Conservation (phyloP, 1,140 invertebrate species). For the Drosophila kurseongensis region DNA sequence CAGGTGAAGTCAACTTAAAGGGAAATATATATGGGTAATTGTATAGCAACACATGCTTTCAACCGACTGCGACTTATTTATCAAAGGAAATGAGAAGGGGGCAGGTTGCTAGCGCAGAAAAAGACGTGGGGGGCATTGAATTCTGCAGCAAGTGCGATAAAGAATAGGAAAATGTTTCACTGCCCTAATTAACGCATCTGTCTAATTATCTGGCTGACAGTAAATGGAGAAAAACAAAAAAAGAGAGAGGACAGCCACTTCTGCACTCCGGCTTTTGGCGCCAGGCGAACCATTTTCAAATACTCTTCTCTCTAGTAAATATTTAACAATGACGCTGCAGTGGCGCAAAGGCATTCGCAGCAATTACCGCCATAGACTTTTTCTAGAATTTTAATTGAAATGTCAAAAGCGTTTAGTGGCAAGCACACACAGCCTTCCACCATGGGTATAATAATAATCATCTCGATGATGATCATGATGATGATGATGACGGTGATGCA, state of each 20-base stretch:
- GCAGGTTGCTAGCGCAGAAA: neutral
- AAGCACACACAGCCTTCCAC: constrained; percentile 49
- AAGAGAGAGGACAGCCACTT: neutral
- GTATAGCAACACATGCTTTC: constrained; percentile 25
- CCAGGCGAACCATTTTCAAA: constrained; percentile 59
- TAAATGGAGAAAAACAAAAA: neutral
- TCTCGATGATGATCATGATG: constrained; percentile 7
- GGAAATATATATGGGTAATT: constrained; percentile 19
- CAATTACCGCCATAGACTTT: constrained; percentile 72
- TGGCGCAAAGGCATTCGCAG: constrained; percentile 37
- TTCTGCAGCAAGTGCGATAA: constrained; percentile 30
- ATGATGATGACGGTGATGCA: constrained; percentile 49
- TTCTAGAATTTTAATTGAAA: constrained; percentile 81
- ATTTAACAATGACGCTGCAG: constrained; percentile 63
- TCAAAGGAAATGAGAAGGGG: constrained; percentile 56
- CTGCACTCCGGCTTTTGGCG: constrained; percentile 33
- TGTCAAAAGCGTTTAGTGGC: constrained; percentile 82
- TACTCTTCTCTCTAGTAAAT: constrained; percentile 56
- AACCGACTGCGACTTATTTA: constrained; percentile 58
- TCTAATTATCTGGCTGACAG: constrained; percentile 71
- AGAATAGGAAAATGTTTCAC: constrained; percentile 33
- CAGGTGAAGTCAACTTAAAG: constrained; percentile 24
- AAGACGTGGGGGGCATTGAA: neutral
- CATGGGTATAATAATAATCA: constrained; percentile 34
- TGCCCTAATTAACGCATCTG: constrained; percentile 70